Percentiles rank a stretch among this genome's conserved stretches.
Evolutionary conservation across 2,797 vertebrate genomes (phyloP).

Genomic region (Potorous gilbertii): DNA sequence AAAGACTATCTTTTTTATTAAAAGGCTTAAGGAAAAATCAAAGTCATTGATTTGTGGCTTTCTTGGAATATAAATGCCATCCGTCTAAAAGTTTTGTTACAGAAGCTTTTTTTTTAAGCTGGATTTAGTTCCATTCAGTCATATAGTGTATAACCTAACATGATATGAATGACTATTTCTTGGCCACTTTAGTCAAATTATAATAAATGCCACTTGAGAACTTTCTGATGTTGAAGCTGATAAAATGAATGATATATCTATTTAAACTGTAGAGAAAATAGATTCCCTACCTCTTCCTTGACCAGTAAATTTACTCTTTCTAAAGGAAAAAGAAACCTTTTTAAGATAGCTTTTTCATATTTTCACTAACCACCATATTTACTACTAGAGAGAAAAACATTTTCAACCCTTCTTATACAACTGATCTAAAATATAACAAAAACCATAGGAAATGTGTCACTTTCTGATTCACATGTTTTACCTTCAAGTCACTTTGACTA

Average conservation of each 20-base stretch:
- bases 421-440: conserved; percentile 45
- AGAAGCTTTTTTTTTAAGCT: conserved; percentile 54
- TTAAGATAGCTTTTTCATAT: conserved; percentile 59
- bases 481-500: conserved; percentile 26
- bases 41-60: conserved; percentile 43
- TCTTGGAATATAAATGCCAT: conserved; percentile 23
- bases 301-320: conserved; percentile 69
- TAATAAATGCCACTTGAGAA: not conserved
- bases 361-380: conserved; percentile 56
- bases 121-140: conserved; percentile 55
- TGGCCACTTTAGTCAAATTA: not conserved
- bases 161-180: not conserved
- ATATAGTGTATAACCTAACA: not conserved
- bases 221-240: not conserved
- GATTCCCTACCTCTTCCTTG: conserved; percentile 34
- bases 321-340: conserved; percentile 45
- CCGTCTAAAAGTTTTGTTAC: conserved; percentile 16
- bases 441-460: conserved; percentile 54
- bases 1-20: conserved; percentile 58
- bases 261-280: conserved; percentile 27
- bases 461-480: conserved; percentile 48
- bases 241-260: conserved; percentile 35
- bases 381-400: conserved; percentile 47
- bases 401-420: conserved; percentile 62
- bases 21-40: conserved; percentile 67